Evolutionary conservation across 1,140 invertebrate genomes (phyloP), one percentile per base, ranked within the genome.

Genomic region (Holcopasites calliopsidis): DNA sequence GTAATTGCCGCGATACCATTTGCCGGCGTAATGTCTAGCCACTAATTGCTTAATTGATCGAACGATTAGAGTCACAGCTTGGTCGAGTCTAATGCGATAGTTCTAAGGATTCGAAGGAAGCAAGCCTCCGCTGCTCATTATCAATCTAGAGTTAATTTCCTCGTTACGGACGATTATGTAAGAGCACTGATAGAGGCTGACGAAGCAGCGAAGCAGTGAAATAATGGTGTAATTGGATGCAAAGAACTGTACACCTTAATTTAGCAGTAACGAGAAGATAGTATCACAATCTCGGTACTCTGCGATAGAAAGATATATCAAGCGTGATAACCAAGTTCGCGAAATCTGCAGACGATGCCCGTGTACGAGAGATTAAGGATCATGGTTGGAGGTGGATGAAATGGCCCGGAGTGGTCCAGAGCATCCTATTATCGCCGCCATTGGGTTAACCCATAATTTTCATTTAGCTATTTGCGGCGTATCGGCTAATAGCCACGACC

Each of bases 71-170:
- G 5, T 4, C 23, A 57, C 38, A 26, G 42, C 66, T 69, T 4
- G 38, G 38, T 7, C 35, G 38, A 6, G n/a, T n/a, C n/a, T n/a
- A n/a, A n/a, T 2, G 40, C 31, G 10, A 60, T 26, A 50, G 35
- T 55, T 54, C 35, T 3, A 21, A 1, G 3, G n/a, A 40, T 11
- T 71, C 23, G 6, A 13, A 18, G 40, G 0, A 44, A 5, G 23
- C 23, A 23, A n/a, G 65, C 23, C 8, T 16, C 3, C 7, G 3
- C 57, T 10, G 23, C 4, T 3, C 31, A n/a, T n/a, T n/a, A n/a
- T n/a, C n/a, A n/a, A n/a, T n/a, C n/a, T n/a, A n/a, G 18, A 42
- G 50, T 71, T 61, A 71, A 62, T 72, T 50, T 52, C 26, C 33
- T n/a, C 26, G 26, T 23, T 31, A 28, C 8, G 10, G 40, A 57